These are phyloP conservation scores for Capreolus pygargus DNA, from an alignment of 2,113 vertebrate genomes.

Conservation along the genomic window DNA sequence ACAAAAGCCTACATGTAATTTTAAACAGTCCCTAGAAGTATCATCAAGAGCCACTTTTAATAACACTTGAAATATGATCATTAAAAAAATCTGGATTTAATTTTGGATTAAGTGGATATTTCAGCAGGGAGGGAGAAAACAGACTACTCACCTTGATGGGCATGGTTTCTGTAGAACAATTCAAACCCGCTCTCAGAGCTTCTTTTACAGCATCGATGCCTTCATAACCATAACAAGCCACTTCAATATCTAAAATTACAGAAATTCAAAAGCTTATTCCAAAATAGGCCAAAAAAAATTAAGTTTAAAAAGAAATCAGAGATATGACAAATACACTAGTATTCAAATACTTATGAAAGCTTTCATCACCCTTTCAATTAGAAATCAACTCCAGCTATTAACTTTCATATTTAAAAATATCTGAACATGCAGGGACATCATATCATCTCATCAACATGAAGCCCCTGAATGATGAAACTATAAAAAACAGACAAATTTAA, in stretches of 20 bases:
- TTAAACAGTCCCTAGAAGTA: neutral
- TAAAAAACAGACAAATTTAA: constrained; percentile 1
- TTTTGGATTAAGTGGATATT: neutral
- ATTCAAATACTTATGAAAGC: neutral
- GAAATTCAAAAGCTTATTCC: constrained; percentile 10
- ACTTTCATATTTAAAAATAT: constrained; percentile 32
- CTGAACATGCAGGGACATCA: neutral
- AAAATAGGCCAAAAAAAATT: neutral
- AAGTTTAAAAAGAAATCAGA: constrained; percentile 5
- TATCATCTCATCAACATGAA: neutral
- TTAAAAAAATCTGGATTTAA: neutral
- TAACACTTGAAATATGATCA: neutral
- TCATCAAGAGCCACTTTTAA: neutral
- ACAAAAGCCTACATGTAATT: neutral
- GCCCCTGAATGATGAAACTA: neutral
- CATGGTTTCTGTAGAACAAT: constrained; percentile 97
- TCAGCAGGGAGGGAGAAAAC: neutral
- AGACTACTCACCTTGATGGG: constrained; percentile 92
- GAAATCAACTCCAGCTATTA: neutral
- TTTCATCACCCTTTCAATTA: constrained; percentile 23
- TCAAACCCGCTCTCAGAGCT: constrained; percentile 93
- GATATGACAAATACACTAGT: neutral
- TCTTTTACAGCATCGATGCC: constrained; percentile 99
- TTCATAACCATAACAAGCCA: constrained; percentile 98
- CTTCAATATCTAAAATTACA: constrained; percentile 92